Percentiles rank a stretch among this genome's conserved stretches.
These are phyloP conservation scores for Pachyseris speciosa DNA, from an alignment of 64 coral and sea anemone species.

Conservation along the genomic window DNA sequence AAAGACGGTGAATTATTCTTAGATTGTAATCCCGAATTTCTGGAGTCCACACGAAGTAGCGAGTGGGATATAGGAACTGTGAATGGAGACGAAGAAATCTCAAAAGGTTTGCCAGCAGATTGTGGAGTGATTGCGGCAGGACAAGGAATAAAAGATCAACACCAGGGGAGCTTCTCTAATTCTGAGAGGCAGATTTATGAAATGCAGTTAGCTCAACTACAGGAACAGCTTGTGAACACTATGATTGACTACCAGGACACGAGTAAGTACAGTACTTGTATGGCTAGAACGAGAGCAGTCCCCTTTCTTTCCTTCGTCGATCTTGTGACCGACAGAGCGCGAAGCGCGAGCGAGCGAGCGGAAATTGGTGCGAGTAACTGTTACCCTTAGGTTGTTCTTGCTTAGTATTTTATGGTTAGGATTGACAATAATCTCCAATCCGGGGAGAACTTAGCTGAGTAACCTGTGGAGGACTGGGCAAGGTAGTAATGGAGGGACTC, in stretches of 20 bases:
- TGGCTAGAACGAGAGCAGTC: no score
- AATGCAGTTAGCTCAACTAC: slow-evolving; percentile 65
- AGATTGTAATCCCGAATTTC: slow-evolving; percentile 7
- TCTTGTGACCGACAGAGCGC: no score
- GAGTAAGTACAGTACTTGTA: slow-evolving; percentile 14
- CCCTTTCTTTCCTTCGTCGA: no score
- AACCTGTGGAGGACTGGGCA: no score
- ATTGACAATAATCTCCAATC: no score
- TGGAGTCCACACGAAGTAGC: neutral
- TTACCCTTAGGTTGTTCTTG: no score
- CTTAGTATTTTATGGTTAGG: no score
- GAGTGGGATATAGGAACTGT: neutral
- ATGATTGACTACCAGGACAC: slow-evolving; percentile 64
- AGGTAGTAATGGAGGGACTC: no score
- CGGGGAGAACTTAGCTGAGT: no score
- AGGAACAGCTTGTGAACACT: slow-evolving; percentile 67
- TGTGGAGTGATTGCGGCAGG: neutral
- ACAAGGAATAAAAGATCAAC: neutral
- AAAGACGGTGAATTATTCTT: neutral
- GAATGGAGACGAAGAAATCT: neutral
- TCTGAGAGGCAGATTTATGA: slow-evolving; percentile 68
- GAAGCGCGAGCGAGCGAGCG: no score
- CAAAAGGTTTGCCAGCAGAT: neutral
- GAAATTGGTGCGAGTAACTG: no score
- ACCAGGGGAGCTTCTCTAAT: neutral